Evolutionary conservation across 1,140 invertebrate genomes (phyloP).

Genomic region (Melitaea cinxia): DNA sequence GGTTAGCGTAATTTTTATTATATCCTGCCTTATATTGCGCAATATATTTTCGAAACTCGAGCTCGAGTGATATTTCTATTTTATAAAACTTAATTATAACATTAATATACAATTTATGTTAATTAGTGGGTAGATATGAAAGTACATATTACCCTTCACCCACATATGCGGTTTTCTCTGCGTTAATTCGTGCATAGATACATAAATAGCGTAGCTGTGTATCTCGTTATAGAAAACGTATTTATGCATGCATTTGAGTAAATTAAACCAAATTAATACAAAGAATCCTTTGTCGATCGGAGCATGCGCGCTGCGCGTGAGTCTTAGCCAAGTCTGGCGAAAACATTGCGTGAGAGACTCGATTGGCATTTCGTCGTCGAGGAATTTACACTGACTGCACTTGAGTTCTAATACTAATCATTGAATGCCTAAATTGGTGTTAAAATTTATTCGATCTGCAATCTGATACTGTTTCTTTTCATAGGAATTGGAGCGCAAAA

Average conservation of each 20-base stretch:
- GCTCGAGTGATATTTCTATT: no score
- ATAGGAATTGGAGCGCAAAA: not conserved
- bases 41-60: not conserved
- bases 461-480: not conserved
- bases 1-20: not conserved
- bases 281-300: conserved; percentile 43
- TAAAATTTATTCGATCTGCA: not conserved
- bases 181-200: not conserved
- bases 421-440: conserved; percentile 7
- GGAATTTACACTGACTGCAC: conserved; percentile 24
- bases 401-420: conserved; percentile 13
- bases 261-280: conserved; percentile 47
- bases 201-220: not conserved
- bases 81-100: conserved; percentile 12
- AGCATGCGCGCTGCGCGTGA: conserved; percentile 41
- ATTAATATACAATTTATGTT: not conserved
- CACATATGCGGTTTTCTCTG: not conserved
- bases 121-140: conserved; percentile 1
- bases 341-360: conserved; percentile 44
- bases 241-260: conserved; percentile 46
- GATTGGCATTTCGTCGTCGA: conserved; percentile 42
- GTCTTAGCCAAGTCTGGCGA: conserved; percentile 36
- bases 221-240: conserved; percentile 43
- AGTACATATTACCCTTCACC: conserved; percentile 18
- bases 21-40: conserved; percentile 1